Conservation (phyloP, 2,888 invertebrate species). For the Cantharis nigra region DNA sequence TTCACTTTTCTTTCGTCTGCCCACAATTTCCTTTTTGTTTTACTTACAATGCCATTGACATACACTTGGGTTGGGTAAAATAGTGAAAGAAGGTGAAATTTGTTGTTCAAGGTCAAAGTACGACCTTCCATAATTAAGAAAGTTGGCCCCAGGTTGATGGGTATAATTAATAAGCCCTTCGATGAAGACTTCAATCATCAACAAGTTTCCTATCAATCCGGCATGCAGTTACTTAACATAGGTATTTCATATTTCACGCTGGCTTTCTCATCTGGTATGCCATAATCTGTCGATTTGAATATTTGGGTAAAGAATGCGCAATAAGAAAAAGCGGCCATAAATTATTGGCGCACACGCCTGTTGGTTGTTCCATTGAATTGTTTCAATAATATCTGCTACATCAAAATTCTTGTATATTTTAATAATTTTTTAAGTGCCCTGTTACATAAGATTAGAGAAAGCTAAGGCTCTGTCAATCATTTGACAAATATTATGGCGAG, state of each 20-base stretch:
- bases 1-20: constrained; percentile 10
- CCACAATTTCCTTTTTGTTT: constrained; percentile 12
- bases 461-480: neutral
- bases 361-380: neutral
- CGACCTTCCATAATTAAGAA: constrained; percentile 47
- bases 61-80: constrained; percentile 40
- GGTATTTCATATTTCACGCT: constrained; percentile 6
- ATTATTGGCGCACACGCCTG: neutral
- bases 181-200: neutral
- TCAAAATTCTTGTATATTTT: neutral
- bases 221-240: neutral
- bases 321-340: neutral
- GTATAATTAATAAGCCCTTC: constrained; percentile 4
- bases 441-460: neutral
- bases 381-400: neutral
- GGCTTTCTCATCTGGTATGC: constrained; percentile 12
- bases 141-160: constrained; percentile 35
- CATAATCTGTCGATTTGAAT: neutral
- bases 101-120: constrained; percentile 48
- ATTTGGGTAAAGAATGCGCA: neutral
- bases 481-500: neutral
- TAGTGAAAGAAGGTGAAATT: constrained; percentile 52
- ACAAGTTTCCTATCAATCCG: neutral
- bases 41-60: constrained; percentile 38
- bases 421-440: neutral